phyloP scores from a whole-genome alignment of 2,888 invertebrate species.

The Ypsolopha scabrella region DNA sequence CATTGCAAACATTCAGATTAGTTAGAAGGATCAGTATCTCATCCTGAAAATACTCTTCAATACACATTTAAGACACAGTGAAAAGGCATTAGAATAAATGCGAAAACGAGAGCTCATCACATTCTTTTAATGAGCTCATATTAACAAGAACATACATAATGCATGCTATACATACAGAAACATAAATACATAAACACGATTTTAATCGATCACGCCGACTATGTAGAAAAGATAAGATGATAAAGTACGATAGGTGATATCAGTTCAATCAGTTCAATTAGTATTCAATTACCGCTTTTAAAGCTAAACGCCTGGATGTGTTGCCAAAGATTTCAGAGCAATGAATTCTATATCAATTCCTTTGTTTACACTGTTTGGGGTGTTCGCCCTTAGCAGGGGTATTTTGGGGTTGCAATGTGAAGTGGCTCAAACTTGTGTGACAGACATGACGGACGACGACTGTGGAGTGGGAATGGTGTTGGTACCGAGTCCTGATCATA shows the following conservation, averaged over 20 bases:
- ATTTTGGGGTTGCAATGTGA: conserved; percentile 22
- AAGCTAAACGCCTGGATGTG: not conserved
- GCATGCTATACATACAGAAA: not conserved
- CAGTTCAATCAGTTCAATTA: not conserved
- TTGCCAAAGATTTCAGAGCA: not conserved
- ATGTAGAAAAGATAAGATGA: not conserved
- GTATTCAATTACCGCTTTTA: not conserved
- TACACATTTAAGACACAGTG: not conserved
- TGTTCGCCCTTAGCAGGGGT: not conserved
- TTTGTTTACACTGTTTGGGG: not conserved
- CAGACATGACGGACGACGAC: conserved; percentile 33
- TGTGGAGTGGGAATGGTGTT: conserved; percentile 21
- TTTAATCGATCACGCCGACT: not conserved
- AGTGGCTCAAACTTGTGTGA: conserved; percentile 41
- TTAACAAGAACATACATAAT: not conserved
- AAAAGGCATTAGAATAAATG: too few relatives aligned
- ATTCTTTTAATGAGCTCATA: not conserved
- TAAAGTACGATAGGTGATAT: not conserved
- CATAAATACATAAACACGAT: not conserved
- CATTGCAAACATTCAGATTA: not conserved
- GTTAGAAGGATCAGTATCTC: not conserved
- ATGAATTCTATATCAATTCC: not conserved
- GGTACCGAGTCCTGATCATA: conserved; percentile 22
- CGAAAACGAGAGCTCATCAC: not conserved
- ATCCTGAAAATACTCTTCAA: not conserved